phyloP scores from a whole-genome alignment of 2,113 vertebrate species.

The Numida meleagris region DNA sequence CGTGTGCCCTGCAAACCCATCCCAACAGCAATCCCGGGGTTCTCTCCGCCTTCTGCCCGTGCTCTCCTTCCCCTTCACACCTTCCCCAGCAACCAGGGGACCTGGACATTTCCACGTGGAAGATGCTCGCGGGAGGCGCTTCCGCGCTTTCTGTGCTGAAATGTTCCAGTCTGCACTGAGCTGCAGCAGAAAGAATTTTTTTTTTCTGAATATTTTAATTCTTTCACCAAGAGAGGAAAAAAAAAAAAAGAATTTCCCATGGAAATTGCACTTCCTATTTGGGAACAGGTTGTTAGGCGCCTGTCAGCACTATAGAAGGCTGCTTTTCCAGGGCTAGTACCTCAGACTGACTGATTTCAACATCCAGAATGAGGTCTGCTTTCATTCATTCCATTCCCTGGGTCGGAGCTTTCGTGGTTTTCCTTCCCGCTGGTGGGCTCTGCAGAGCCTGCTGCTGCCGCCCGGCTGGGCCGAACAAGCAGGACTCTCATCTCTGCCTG shows the following conservation, averaged over 20 bases:
- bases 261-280: slow-evolving; percentile 27
- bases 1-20: rapidly evolving
- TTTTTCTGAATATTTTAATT: slow-evolving; percentile 17
- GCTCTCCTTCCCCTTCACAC: neutral
- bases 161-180: neutral
- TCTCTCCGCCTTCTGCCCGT: neutral
- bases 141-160: neutral
- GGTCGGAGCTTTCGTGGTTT: neutral
- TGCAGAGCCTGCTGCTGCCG: neutral
- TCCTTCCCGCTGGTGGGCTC: neutral
- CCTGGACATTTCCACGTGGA: neutral
- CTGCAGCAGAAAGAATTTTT: neutral
- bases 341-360: slow-evolving; percentile 20
- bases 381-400: neutral
- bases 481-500: neutral
- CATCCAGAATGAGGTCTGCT: neutral
- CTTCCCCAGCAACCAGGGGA: neutral
- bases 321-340: slow-evolving; percentile 43
- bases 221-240: neutral
- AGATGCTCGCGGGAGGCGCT: neutral
- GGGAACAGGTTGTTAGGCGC: neutral
- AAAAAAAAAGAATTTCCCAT: neutral
- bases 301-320: neutral
- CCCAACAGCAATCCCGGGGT: neutral
- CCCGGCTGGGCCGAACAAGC: neutral